These are phyloP conservation scores for Brachionus koreanus DNA, from an alignment of 1,140 invertebrate species.

Conservation along the genomic window DNA sequence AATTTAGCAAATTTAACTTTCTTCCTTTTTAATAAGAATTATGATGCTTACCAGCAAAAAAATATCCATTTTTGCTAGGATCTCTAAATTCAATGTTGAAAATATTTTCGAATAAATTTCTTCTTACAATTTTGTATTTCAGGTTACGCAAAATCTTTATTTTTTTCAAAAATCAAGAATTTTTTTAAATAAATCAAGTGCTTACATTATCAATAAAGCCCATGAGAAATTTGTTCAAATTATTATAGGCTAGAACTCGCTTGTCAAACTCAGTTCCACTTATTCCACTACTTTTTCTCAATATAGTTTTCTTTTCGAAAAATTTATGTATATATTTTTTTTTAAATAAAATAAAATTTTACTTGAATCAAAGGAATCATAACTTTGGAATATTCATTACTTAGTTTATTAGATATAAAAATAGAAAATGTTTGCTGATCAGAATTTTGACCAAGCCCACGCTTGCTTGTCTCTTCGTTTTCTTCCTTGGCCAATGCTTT, in stretches of 20 bases:
- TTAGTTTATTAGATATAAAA: conserved; percentile 65
- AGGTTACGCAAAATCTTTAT: neutral
- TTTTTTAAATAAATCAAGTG: conserved; percentile 48
- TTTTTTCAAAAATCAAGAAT: neutral
- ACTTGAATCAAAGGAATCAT: conserved; percentile 33
- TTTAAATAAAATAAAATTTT: conserved; percentile 5
- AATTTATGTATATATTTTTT: neutral
- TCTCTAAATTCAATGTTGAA: conserved; percentile 72
- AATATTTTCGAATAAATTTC: conserved; percentile 68
- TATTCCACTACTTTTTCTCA: conserved; percentile 19
- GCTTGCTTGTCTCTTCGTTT: conserved; percentile 72
- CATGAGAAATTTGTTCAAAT: conserved; percentile 73
- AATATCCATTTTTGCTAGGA: conserved; percentile 68
- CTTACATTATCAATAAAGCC: conserved; percentile 75
- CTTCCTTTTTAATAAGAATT: neutral
- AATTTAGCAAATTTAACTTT: neutral
- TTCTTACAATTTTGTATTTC: conserved; percentile 62
- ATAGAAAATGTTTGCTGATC: conserved; percentile 78
- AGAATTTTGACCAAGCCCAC: conserved; percentile 73
- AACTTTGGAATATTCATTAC: conserved; percentile 64
- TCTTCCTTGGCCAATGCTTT: conserved; percentile 72
- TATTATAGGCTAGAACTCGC: conserved; percentile 65
- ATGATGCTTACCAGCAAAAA: conserved; percentile 68
- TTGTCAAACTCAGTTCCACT: conserved; percentile 53
- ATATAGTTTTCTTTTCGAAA: neutral